Evolutionary conservation across 2,113 vertebrate species (phyloP).

Genomic region (Trematomus loennbergii): DNA sequence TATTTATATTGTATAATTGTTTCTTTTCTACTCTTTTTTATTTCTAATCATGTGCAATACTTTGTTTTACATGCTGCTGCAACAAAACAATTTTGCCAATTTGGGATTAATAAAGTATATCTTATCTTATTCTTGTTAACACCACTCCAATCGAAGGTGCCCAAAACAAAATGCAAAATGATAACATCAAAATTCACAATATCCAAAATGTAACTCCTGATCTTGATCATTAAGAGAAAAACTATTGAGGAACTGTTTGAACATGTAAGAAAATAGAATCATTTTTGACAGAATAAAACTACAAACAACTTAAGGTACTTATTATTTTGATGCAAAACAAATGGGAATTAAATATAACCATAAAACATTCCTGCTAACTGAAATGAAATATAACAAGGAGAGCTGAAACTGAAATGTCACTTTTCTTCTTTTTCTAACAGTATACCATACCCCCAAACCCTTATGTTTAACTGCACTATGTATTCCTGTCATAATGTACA

Average conservation of each 20-base stretch:
- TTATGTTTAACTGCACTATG: background rate
- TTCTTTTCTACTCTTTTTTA: too few relatives aligned
- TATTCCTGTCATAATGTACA: background rate
- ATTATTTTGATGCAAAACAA: background rate
- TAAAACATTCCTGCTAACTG: background rate
- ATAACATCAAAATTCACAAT: background rate
- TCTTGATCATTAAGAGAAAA: background rate
- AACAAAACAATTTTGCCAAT: too few relatives aligned
- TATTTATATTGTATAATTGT: too few relatives aligned
- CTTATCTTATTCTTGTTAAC: background rate
- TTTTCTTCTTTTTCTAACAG: background rate
- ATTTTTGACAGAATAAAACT: too few relatives aligned
- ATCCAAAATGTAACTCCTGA: background rate
- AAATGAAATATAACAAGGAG: background rate
- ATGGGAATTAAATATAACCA: background rate
- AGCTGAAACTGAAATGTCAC: background rate
- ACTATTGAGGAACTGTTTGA: too few relatives aligned
- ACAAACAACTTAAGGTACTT: too few relatives aligned
- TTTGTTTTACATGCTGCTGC: too few relatives aligned
- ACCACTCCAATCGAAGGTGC: too few relatives aligned
- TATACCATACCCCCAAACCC: background rate
- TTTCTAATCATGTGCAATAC: too few relatives aligned
- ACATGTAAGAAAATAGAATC: too few relatives aligned
- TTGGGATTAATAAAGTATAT: too few relatives aligned
- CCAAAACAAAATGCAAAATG: background rate